Evolutionary conservation across 2,888 invertebrate species (phyloP).

Genomic region (Trichacis sp.): DNA sequence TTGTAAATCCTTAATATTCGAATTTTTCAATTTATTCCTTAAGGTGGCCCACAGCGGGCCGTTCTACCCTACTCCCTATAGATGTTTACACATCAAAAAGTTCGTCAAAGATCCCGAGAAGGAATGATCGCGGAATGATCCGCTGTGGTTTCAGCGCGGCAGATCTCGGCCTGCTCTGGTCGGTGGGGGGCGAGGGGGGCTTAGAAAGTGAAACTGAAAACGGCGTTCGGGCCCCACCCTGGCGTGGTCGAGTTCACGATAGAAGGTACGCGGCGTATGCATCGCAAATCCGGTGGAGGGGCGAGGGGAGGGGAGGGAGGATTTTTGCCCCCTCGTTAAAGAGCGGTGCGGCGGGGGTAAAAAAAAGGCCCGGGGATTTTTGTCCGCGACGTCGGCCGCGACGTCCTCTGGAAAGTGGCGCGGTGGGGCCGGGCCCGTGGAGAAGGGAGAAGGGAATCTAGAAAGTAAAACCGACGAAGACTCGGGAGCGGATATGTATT

Average conservation of each 20-base stretch:
- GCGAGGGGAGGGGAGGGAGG: slow-evolving; percentile 3
- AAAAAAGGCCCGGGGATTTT: slow-evolving; percentile 40
- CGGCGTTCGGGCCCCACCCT: slow-evolving; percentile 67
- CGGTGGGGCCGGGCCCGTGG: slow-evolving; percentile 12
- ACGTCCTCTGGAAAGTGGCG: slow-evolving; percentile 43
- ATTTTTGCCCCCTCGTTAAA: slow-evolving; percentile 1
- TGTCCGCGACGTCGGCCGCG: slow-evolving; percentile 31
- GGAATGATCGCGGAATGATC: too few relatives aligned
- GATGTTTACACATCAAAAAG: too few relatives aligned
- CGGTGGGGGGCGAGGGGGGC: slow-evolving; percentile 49
- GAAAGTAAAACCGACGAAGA: slow-evolving; percentile 67
- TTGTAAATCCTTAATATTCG: too few relatives aligned
- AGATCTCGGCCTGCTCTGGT: background rate
- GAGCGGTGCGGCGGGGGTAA: slow-evolving; percentile 5
- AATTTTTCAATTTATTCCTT: too few relatives aligned
- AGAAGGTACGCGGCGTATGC: slow-evolving; percentile 34
- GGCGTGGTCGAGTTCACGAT: slow-evolving; percentile 57
- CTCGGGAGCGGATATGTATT: slow-evolving; percentile 41
- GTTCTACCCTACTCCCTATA: too few relatives aligned
- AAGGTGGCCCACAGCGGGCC: too few relatives aligned
- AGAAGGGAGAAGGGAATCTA: slow-evolving; percentile 51
- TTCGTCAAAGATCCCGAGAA: too few relatives aligned
- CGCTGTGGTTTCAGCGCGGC: too few relatives aligned
- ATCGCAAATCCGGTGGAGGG: too few relatives aligned
- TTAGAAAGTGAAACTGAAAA: slow-evolving; percentile 70